Evolutionary conservation across 2,888 invertebrate species (phyloP).

Genomic region (Boloria selene): DNA sequence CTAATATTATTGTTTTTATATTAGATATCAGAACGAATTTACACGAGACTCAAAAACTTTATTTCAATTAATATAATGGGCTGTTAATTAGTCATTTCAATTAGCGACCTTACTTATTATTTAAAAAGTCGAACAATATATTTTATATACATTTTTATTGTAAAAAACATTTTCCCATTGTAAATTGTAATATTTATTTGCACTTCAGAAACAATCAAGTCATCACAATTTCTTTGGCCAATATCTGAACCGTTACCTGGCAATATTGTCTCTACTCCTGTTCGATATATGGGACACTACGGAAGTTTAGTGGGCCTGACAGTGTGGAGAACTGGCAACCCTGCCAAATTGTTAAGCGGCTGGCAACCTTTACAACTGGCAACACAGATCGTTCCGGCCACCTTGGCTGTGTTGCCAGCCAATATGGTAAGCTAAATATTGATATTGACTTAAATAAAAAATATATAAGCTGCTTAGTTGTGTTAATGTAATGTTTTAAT

Average conservation of each 20-base stretch:
- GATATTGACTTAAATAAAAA: background rate
- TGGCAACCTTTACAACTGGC: constrained; percentile 93
- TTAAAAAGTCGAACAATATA: too few species aligned
- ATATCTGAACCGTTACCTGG: constrained; percentile 84
- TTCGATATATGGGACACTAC: constrained; percentile 87
- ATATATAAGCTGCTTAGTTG: background rate
- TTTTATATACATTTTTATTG: too few species aligned
- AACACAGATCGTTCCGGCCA: constrained; percentile 95
- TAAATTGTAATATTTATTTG: constrained; percentile 2
- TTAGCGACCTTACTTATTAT: too few species aligned
- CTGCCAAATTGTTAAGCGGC: constrained; percentile 84
- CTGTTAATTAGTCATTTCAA: too few species aligned
- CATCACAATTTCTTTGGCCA: constrained; percentile 87
- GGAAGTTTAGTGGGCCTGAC: constrained; percentile 87
- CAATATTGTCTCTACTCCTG: constrained; percentile 81
- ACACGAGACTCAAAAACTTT: too few species aligned
- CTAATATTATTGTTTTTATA: too few species aligned
- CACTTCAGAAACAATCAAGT: constrained; percentile 86
- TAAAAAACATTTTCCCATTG: background rate
- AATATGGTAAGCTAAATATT: constrained; percentile 66
- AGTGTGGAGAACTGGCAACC: constrained; percentile 82
- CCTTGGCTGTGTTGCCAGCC: constrained; percentile 88
- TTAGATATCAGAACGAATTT: too few species aligned
- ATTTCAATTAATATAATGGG: too few species aligned
- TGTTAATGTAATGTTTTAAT: background rate